Conservation (phyloP, 1,140 invertebrate species). For the Pteromalus puparum region DNA sequence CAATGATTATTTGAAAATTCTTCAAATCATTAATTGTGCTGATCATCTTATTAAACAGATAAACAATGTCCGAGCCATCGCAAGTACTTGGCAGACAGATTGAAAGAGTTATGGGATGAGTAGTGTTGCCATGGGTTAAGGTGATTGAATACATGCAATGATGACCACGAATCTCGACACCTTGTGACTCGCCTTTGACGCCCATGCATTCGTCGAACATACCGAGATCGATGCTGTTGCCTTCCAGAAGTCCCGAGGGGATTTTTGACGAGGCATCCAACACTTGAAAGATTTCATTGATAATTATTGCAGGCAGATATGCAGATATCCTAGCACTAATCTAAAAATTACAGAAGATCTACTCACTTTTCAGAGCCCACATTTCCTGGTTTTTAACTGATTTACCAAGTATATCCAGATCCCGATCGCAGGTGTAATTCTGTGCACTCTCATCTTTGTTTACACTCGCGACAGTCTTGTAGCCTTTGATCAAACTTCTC, state of each 20-base stretch:
- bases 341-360: neutral
- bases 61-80: conserved; percentile 29
- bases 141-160: conserved; percentile 56
- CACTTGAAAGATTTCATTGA: conserved; percentile 60
- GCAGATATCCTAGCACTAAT: neutral
- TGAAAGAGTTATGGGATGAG: conserved; percentile 30
- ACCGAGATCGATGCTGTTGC: conserved; percentile 64
- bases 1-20: neutral
- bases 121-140: neutral
- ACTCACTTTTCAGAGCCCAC: conserved; percentile 49
- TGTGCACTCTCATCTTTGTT: too few relatives aligned
- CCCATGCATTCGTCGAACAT: conserved; percentile 66
- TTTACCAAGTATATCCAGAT: neutral
- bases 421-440: conserved; percentile 7
- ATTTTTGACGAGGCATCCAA: conserved; percentile 66
- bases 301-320: neutral
- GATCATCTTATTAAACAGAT: conserved; percentile 14
- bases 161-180: conserved; percentile 47
- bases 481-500: neutral
- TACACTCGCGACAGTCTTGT: neutral
- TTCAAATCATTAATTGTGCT: neutral
- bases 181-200: conserved; percentile 37
- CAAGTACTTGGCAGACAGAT: conserved; percentile 58
- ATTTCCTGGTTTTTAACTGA: neutral
- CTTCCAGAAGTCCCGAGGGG: conserved; percentile 64